Base-by-base conservation (phyloP, 2,888 invertebrate genomes). In the Caenorhabditis becei region DNA sequence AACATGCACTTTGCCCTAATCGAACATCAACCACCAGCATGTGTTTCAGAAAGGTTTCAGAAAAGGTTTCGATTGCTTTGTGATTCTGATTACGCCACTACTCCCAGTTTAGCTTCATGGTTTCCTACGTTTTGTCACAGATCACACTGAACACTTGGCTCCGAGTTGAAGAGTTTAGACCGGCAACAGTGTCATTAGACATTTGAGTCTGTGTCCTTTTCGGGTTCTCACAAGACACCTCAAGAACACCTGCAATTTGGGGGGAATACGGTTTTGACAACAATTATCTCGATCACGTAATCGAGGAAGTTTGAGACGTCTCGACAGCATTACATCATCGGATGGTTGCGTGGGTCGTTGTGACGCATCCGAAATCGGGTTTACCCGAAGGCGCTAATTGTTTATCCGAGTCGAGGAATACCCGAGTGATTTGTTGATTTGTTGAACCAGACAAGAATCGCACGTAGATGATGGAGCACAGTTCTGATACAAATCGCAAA, bases 41-140 rank as follows among this genome's bases (percentile, higher is more conserved):
- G 51, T 70, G 59, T 59, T 59, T 70, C 70, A 56, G 44, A 69
- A 51, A 51, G 67, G 62, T 72, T 72, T 63, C 71, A 63, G 47
- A 35, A 69, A 51, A 51, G 67, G 62, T 72, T 72, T 63, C 71
- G 56, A 47, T 72, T 71, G 71, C 41, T 71, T 23, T 53, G n/a
- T 72, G 71, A 44, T 72, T 62, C 23, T 3, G 32, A 53, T 62
- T 28, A 53, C 61, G 62, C n/a, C n/a, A n/a, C n/a, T n/a, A n/a
- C n/a, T n/a, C n/a, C n/a, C n/a, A n/a, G n/a, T n/a, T n/a, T 41
- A 49, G 28, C 5, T 26, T 53, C 8, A 41, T 41, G 20, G 11
- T 49, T 49, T n/a, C 49, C 20, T 18, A 32, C 4, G 10, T 10
- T 32, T 32, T 32, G 32, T 4, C 32, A 32, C 32, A 32, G 32